phyloP scores from a whole-genome alignment of 2,113 vertebrate genomes.

The Oplegnathus fasciatus region DNA sequence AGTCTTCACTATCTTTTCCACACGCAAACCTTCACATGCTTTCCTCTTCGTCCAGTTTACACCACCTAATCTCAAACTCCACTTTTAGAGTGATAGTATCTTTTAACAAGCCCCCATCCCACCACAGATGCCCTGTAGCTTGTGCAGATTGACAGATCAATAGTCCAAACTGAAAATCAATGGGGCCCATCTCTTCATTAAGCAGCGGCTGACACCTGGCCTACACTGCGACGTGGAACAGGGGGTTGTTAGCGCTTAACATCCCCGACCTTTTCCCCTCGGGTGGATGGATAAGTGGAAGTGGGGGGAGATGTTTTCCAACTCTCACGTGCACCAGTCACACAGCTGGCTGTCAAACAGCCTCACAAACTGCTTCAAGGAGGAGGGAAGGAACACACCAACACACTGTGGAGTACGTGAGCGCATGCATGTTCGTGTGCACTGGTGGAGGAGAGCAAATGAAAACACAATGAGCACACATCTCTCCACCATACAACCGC shows the following conservation, averaged over 20 bases:
- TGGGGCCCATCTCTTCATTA: slow-evolving; percentile 67
- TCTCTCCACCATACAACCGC: not conserved
- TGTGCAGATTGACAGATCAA: slow-evolving; percentile 65
- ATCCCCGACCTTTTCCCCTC: slow-evolving; percentile 38
- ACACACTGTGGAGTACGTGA: not conserved
- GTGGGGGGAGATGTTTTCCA: slow-evolving; percentile 38
- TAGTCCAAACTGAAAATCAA: slow-evolving; percentile 74
- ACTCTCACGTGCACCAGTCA: not conserved
- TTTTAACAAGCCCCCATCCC: slow-evolving; percentile 50
- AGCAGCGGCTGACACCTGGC: slow-evolving; percentile 47
- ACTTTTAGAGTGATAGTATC: slow-evolving; percentile 48
- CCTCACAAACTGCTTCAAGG: not conserved
- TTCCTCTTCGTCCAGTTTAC: slow-evolving; percentile 6
- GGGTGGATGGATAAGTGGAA: slow-evolving; percentile 18
- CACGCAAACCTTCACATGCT: slow-evolving; percentile 11
- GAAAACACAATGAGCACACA: not conserved
- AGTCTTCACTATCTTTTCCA: slow-evolving; percentile 1
- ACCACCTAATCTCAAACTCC: slow-evolving; percentile 10
- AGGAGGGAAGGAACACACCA: not conserved
- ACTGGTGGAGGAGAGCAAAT: not conserved
- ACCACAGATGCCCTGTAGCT: slow-evolving; percentile 8
- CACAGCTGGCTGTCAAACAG: not conserved
- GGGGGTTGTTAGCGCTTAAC: slow-evolving; percentile 33
- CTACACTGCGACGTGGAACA: slow-evolving; percentile 5
- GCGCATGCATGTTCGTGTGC: not conserved